These are phyloP conservation scores for Cydia strobilella DNA, from an alignment of 1,140 invertebrate genomes.

Conservation along the genomic window DNA sequence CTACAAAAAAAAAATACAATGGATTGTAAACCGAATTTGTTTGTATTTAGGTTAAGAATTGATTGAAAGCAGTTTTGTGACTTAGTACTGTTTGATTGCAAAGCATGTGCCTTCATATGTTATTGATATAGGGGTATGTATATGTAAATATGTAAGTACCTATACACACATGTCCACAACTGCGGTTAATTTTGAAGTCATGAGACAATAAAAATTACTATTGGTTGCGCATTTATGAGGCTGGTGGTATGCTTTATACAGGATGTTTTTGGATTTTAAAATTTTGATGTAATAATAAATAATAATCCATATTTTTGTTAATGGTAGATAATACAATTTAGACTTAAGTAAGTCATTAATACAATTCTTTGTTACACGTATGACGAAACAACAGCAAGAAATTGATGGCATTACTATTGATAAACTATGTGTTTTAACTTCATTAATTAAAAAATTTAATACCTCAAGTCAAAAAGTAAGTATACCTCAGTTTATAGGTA, in stretches of 20 bases:
- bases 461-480: no score
- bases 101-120: background rate
- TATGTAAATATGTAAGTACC: background rate
- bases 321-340: background rate
- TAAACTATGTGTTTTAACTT: no score
- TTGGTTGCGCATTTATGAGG: conserved; percentile 10
- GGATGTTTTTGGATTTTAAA: background rate
- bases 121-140: background rate
- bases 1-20: background rate
- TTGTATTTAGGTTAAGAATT: background rate
- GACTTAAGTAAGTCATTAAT: background rate
- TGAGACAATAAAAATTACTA: conserved; percentile 20
- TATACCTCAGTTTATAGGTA: no score
- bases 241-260: conserved; percentile 16
- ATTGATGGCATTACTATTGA: no score
- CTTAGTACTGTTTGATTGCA: background rate
- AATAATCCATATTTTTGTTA: no score
- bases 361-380: no score
- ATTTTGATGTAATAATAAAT: background rate
- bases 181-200: conserved; percentile 21
- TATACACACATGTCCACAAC: background rate
- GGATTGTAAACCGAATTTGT: background rate
- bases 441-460: no score
- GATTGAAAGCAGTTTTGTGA: no score
- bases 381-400: no score